Conservation (phyloP, 2,888 invertebrate genomes). For the Aplocera efformata region DNA sequence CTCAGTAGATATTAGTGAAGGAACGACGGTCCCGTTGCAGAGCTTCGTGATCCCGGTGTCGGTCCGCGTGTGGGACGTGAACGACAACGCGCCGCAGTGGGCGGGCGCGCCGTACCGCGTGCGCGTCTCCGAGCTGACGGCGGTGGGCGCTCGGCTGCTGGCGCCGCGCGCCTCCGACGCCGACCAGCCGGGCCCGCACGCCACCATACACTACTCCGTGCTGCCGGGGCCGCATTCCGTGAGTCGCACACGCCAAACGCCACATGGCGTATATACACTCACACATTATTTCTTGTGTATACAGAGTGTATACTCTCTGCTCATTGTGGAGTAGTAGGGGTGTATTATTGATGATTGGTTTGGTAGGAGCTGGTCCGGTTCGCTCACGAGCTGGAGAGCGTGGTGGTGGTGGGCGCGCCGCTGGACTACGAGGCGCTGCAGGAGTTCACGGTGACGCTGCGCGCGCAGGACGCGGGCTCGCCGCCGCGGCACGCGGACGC, state of each 20-base stretch:
- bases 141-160: slow-evolving; percentile 85
- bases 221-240: slow-evolving; percentile 88
- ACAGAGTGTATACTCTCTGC: too few species aligned
- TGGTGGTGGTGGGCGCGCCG: slow-evolving; percentile 87
- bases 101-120: slow-evolving; percentile 89
- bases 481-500: slow-evolving; percentile 90
- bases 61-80: slow-evolving; percentile 93
- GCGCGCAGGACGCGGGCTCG: slow-evolving; percentile 89
- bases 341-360: too few species aligned
- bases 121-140: slow-evolving; percentile 91
- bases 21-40: too few species aligned
- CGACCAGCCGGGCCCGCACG: slow-evolving; percentile 93
- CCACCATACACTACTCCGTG: slow-evolving; percentile 91
- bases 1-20: too few species aligned
- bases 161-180: slow-evolving; percentile 89
- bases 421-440: slow-evolving; percentile 91
- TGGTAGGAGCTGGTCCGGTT: slow-evolving; percentile 91
- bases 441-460: slow-evolving; percentile 87
- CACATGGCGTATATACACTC: background rate
- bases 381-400: slow-evolving; percentile 91
- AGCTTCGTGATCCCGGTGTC: slow-evolving; percentile 90
- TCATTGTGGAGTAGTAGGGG: too few species aligned
- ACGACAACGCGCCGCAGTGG: slow-evolving; percentile 94
- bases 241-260: slow-evolving; percentile 34
- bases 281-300: background rate